Base-by-base conservation (phyloP, 2,888 invertebrate genomes). In the Ptilodon capucinus region DNA sequence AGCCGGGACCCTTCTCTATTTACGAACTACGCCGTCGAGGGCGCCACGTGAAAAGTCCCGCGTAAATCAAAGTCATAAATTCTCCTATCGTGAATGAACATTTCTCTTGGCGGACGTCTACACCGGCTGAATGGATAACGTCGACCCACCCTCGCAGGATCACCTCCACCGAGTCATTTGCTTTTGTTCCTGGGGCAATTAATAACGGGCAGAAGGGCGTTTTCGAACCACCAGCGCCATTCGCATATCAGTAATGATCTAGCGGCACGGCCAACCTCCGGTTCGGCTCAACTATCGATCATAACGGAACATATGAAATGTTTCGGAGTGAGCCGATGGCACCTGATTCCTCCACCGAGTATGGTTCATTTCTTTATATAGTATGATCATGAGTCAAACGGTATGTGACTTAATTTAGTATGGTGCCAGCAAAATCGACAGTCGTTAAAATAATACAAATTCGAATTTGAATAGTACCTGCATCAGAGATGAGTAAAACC, bases 1-100 rank as follows among this genome's bases (percentile, higher is more conserved):
- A 84, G 72, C 71, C 42, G 51, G 54, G 84, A 84, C 85, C 85
- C 86, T 86, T 79, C 78, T 81, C 81, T 86, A 84, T 88, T 86
- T 86, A 84, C 73, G 70, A 70, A 72, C 72, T 76, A 73, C 62
- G 68, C 70, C 61, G 67, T 71, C 66, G 78, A 77, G 79, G 79
- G 79, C 74, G 75, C 79, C 76, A 80, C 81, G 84, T 81, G 84
- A 86, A 86, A 87, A 88, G 78, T 86, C 84, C 76, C 76, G 78
- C 86, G 85, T 88, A 89, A 89, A 89, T 89, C 87, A 87, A 87
- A 86, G 84, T 84, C 87, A 89, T 89, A 89, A 90, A 90, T 91
- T 86, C 83, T 81, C 76, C 86, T 89, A 90, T 89, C 89, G 86
- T 87, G 87, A 88, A 88, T 87, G 89, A 88, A 88, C 88, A 90